Percentiles rank a stretch among this genome's conserved stretches.
These are phyloP conservation scores for Mechanitis mazaeus DNA, from an alignment of 2,888 invertebrate species.

Conservation along the genomic window DNA sequence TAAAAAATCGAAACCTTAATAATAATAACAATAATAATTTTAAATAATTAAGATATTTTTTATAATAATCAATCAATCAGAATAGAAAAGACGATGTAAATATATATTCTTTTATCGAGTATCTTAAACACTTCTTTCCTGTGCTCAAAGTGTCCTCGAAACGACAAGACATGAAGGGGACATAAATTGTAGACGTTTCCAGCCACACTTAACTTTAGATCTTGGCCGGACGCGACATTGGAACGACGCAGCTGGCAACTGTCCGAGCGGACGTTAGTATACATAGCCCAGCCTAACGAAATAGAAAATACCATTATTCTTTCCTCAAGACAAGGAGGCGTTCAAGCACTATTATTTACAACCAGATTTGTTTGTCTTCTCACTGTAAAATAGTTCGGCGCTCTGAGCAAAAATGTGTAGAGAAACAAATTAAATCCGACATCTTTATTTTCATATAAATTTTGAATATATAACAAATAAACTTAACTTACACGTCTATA, in stretches of 20 bases:
- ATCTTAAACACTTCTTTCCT: conserved; percentile 27
- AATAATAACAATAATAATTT: too few species aligned
- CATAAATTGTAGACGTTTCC: conserved; percentile 46
- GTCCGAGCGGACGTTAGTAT: conserved; percentile 67
- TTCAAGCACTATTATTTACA: conserved; percentile 71
- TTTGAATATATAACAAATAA: too few species aligned
- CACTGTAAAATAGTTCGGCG: conserved; percentile 43
- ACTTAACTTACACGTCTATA: too few species aligned
- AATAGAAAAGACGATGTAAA: conserved; percentile 21
- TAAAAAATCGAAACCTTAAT: too few species aligned
- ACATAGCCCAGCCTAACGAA: conserved; percentile 66
- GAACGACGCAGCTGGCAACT: conserved; percentile 67
- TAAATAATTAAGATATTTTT: too few species aligned
- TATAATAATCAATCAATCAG: conserved; percentile 4
- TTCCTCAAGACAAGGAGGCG: conserved; percentile 69
- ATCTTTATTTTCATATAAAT: not conserved
- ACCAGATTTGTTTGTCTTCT: conserved; percentile 63
- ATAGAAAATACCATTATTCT: conserved; percentile 75
- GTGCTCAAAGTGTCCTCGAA: conserved; percentile 26
- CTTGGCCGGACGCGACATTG: conserved; percentile 43
- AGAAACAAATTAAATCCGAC: not conserved
- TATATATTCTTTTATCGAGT: conserved; percentile 24
- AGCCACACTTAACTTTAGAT: conserved; percentile 52
- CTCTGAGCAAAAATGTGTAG: not conserved
- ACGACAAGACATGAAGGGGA: conserved; percentile 30